Conservation (phyloP, 1,140 invertebrate genomes). For the Heterodera schachtii region DNA sequence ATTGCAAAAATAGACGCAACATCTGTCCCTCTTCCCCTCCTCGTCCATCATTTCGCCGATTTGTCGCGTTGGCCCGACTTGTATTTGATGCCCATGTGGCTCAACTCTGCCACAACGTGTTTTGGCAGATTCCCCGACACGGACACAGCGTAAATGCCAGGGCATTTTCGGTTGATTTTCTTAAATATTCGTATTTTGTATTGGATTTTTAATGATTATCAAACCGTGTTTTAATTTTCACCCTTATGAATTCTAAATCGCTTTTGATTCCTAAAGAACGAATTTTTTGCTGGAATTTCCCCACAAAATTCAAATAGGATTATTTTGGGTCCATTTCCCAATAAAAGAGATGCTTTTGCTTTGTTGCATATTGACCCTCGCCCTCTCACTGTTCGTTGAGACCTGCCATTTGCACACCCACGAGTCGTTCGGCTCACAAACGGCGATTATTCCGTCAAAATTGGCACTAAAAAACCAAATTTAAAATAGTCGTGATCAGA, state of each 20-base stretch:
- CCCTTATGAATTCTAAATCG: too few relatives aligned
- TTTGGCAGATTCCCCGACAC: constrained; percentile 56
- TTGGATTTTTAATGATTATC: neutral
- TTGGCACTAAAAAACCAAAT: constrained; percentile 48
- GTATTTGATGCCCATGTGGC: constrained; percentile 51
- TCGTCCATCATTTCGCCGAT: constrained; percentile 22
- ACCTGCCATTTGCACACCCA: constrained; percentile 65
- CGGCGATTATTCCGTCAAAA: constrained; percentile 61
- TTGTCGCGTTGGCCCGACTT: constrained; percentile 52
- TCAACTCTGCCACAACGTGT: constrained; percentile 51
- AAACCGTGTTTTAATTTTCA: too few relatives aligned
- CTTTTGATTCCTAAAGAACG: too few relatives aligned
- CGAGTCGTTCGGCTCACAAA: constrained; percentile 56
- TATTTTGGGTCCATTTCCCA: too few relatives aligned
- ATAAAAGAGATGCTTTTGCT: too few relatives aligned
- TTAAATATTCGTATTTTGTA: constrained; percentile 31
- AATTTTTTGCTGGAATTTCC: too few relatives aligned
- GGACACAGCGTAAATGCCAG: constrained; percentile 58
- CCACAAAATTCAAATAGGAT: too few relatives aligned
- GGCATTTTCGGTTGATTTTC: constrained; percentile 55
- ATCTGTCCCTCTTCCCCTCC: neutral
- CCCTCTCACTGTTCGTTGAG: neutral
- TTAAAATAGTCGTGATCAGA: too few relatives aligned
- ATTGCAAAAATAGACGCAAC: too few relatives aligned
- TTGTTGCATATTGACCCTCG: too few relatives aligned